Percentiles rank a stretch among this genome's conserved stretches.
These are phyloP conservation scores for Eucera pruinosa DNA, from an alignment of 2,888 invertebrate genomes.

Conservation along the genomic window DNA sequence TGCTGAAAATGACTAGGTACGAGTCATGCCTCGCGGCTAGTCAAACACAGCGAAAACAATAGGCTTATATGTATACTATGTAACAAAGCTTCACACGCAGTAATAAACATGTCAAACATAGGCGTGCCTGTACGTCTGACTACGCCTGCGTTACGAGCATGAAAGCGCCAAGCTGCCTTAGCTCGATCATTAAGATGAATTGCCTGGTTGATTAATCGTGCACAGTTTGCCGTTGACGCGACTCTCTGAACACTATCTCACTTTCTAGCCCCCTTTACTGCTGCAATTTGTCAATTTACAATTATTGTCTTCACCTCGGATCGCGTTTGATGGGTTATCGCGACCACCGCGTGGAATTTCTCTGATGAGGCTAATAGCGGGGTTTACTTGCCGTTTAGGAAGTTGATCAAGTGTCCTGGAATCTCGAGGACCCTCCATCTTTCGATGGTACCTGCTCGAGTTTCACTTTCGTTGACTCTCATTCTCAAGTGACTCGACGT, in stretches of 20 bases:
- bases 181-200: conserved; percentile 77
- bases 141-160: conserved; percentile 49
- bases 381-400: background rate
- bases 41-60: conserved; percentile 29
- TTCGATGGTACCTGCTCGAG: background rate
- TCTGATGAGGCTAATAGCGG: background rate
- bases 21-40: conserved; percentile 1
- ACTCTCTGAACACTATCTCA: background rate
- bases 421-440: background rate
- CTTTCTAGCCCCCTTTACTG: conserved; percentile 43
- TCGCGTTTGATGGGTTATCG: background rate
- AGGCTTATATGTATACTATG: conserved; percentile 24
- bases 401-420: background rate
- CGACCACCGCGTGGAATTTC: background rate
- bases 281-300: conserved; percentile 56
- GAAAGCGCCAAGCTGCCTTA: conserved; percentile 68
- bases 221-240: conserved; percentile 72
- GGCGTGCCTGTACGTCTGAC: conserved; percentile 32
- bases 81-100: conserved; percentile 35
- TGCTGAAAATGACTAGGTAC: conserved; percentile 13
- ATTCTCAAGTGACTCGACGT: too few species aligned
- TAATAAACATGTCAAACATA: conserved; percentile 52
- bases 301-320: conserved; percentile 34
- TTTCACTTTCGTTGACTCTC: conserved; percentile 6
- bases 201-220: conserved; percentile 74